Conservation (phyloP, 2,797 vertebrate genomes). For the Mus spretus region DNA sequence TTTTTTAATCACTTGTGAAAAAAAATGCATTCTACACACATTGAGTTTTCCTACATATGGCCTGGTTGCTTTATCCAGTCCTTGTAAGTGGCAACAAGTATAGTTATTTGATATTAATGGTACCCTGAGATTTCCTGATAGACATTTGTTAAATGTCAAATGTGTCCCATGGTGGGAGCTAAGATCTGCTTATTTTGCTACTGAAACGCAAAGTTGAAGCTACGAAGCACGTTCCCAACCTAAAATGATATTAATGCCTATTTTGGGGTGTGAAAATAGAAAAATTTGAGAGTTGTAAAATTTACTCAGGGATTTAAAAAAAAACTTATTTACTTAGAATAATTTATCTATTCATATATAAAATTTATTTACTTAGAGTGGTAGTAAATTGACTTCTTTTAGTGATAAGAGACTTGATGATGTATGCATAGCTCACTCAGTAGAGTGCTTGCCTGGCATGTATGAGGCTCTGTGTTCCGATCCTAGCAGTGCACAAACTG, state of each 20-base stretch:
- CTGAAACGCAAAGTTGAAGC: accelerated
- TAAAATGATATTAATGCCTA: not conserved
- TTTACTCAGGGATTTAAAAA: not conserved
- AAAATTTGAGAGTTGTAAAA: not conserved
- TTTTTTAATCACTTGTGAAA: conserved; percentile 77
- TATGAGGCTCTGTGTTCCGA: not conserved
- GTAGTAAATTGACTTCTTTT: not conserved
- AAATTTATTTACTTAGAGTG: not conserved
- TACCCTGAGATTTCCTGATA: conserved; percentile 57
- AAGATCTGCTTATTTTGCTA: not conserved
- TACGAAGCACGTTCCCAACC: not conserved
- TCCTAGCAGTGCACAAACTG: not conserved
- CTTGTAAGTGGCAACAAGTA: conserved; percentile 46
- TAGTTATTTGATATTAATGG: conserved; percentile 34
- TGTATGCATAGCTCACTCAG: too few species aligned
- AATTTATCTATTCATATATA: not conserved
- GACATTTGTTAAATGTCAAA: not conserved
- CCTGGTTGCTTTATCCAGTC: conserved; percentile 68
- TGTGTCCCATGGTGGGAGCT: accelerated
- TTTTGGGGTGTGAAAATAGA: not conserved
- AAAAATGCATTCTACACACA: conserved; percentile 60
- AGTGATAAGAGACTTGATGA: not conserved
- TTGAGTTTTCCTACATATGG: conserved; percentile 62
- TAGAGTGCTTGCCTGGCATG: not conserved
- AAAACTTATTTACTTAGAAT: not conserved